Conservation (phyloP, 2,797 vertebrate species). For the Sebastes vulpes region DNA sequence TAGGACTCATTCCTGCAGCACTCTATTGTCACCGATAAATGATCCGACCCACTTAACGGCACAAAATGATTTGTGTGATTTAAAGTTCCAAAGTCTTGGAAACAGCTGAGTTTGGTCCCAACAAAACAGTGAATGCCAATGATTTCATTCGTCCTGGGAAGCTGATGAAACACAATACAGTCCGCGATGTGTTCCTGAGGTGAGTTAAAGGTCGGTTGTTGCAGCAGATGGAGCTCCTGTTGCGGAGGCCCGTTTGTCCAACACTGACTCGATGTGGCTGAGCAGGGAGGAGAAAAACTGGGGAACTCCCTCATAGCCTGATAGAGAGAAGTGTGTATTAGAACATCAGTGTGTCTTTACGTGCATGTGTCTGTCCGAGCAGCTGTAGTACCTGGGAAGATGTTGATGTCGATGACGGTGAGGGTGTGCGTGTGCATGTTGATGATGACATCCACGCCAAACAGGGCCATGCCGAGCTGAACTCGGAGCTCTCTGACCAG, state of each 20-base stretch:
- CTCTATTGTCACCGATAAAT: too few species aligned
- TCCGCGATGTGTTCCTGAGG: neutral
- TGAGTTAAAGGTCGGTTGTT: neutral
- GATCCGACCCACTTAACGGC: neutral
- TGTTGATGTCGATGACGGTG: conserved; percentile 86
- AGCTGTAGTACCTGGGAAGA: conserved; percentile 83
- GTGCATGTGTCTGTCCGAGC: neutral
- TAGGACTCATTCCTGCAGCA: too few species aligned
- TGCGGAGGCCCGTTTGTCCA: conserved; percentile 49
- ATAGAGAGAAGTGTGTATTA: neutral
- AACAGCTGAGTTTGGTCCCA: neutral
- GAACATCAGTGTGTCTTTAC: neutral
- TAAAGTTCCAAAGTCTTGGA: neutral
- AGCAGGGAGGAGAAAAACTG: conserved; percentile 86
- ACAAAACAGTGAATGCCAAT: neutral
- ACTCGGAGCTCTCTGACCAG: conserved; percentile 76
- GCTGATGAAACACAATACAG: neutral
- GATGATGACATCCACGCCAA: conserved; percentile 86
- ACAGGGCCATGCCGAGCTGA: conserved; percentile 83
- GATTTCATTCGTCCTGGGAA: neutral
- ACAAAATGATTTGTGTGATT: neutral
- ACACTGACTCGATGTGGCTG: conserved; percentile 77
- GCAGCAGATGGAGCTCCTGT: conserved; percentile 11
- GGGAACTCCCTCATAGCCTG: conserved; percentile 86
- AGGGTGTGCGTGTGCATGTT: conserved; percentile 80